phyloP scores from a whole-genome alignment of 1,140 invertebrate species.

The Littorina saxatilis region DNA sequence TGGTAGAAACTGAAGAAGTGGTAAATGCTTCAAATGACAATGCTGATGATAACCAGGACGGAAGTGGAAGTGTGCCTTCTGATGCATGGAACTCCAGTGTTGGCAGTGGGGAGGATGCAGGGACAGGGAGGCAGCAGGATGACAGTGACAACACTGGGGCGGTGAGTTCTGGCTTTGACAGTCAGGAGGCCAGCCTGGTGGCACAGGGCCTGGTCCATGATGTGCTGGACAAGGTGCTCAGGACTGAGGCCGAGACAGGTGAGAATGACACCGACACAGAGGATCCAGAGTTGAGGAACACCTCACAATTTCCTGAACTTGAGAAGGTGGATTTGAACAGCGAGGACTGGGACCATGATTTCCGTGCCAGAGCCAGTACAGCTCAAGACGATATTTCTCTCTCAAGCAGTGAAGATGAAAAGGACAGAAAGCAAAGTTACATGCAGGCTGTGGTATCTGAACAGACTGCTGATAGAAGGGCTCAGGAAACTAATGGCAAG shows the following conservation, averaged over 20 bases:
- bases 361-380: not conserved
- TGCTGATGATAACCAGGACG: not conserved
- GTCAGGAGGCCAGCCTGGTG: constrained; percentile 16
- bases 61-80: not conserved
- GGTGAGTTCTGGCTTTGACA: not conserved
- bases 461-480: not conserved
- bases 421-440: not conserved
- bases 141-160: not conserved
- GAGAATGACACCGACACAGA: not conserved
- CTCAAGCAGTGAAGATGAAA: not conserved
- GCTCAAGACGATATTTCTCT: not conserved
- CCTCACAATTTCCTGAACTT: not conserved
- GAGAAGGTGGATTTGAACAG: constrained; percentile 18
- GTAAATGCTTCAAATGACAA: not conserved
- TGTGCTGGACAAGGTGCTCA: constrained; percentile 44
- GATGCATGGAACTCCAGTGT: not conserved
- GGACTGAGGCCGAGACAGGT: constrained; percentile 2
- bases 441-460: not conserved
- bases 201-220: constrained; percentile 44
- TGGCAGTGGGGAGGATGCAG: not conserved
- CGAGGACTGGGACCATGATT: not conserved
- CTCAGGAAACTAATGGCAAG: not conserved
- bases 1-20: not conserved
- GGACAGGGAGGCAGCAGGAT: not conserved
- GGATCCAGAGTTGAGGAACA: not conserved